Evolutionary conservation across 2,113 vertebrate genomes (phyloP).

Genomic region (Gracilinanus agilis): DNA sequence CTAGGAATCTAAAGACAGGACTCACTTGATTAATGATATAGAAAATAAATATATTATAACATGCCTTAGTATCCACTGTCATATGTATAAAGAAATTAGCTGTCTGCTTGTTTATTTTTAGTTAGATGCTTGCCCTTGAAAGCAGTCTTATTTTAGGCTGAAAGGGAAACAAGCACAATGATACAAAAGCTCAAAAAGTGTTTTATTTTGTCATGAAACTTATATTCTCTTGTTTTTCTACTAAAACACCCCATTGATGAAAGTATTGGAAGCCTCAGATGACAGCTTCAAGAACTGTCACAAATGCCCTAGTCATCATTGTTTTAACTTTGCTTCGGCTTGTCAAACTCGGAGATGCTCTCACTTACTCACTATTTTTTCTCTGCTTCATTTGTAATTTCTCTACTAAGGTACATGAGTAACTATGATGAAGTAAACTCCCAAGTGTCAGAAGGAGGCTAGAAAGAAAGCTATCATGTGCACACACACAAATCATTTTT

Average conservation of each 20-base stretch:
- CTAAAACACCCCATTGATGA: slow-evolving; percentile 71
- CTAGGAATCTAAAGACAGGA: slow-evolving; percentile 29
- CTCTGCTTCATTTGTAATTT: slow-evolving; percentile 58
- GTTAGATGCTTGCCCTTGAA: slow-evolving; percentile 52
- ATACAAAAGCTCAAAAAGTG: slow-evolving; percentile 37
- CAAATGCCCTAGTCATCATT: slow-evolving; percentile 33
- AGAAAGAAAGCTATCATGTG: slow-evolving; percentile 34
- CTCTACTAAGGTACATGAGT: slow-evolving; percentile 33
- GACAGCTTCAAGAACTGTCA: slow-evolving; percentile 62
- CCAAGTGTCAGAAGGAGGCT: slow-evolving; percentile 39
- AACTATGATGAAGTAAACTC: slow-evolving; percentile 50
- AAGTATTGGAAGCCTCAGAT: slow-evolving; percentile 58
- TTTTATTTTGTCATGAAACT: slow-evolving; percentile 67
- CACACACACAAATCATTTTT: slow-evolving; percentile 31
- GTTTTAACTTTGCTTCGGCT: slow-evolving; percentile 55
- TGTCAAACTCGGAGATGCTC: slow-evolving; percentile 67
- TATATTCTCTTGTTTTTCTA: slow-evolving; percentile 55
- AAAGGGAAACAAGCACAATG: slow-evolving; percentile 65
- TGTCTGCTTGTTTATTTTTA: slow-evolving; percentile 44
- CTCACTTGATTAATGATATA: slow-evolving; percentile 57
- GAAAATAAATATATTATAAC: slow-evolving; percentile 44
- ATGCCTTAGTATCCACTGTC: slow-evolving; percentile 51
- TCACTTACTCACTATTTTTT: slow-evolving; percentile 51
- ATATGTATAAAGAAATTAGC: slow-evolving; percentile 51
- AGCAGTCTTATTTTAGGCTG: slow-evolving; percentile 47